A percentile compares a stretch with the other conserved stretches of the same genome.
Conservation (phyloP, 2,888 invertebrate species). For the Macrosiphum euphorbiae region DNA sequence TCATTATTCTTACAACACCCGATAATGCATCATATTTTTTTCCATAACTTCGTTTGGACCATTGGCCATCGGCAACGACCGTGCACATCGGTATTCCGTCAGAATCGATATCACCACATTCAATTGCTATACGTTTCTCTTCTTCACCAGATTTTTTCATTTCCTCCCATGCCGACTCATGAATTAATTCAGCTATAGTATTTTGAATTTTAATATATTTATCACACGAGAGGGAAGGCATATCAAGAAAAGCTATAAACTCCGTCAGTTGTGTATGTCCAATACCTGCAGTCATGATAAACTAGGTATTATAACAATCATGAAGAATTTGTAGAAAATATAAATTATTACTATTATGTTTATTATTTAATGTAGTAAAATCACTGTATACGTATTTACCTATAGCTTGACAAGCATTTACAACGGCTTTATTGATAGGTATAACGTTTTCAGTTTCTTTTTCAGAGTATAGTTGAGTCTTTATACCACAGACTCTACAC, state of each 20-base stretch:
- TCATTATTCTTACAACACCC: neutral
- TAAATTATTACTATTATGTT: neutral
- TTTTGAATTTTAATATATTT: neutral
- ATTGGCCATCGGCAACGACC: neutral
- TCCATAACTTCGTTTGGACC: neutral
- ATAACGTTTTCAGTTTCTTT: neutral
- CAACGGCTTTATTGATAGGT: slow-evolving; percentile 12
- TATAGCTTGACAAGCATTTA: slow-evolving; percentile 35
- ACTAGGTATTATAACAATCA: neutral
- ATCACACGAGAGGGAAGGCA: neutral
- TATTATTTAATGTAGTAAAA: too few relatives aligned
- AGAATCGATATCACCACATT: neutral
- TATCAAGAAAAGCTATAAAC: neutral
- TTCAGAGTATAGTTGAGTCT: neutral
- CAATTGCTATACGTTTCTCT: neutral
- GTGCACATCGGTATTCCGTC: neutral
- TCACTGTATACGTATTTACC: too few relatives aligned
- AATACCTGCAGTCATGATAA: neutral
- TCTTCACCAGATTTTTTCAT: neutral
- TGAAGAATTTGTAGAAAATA: neutral
- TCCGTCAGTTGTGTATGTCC: neutral
- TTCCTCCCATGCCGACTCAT: slow-evolving; percentile 7
- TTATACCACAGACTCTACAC: slow-evolving; percentile 23
- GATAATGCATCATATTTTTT: slow-evolving; percentile 27
- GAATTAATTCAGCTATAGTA: neutral